Evolutionary conservation across 2,888 invertebrate genomes (phyloP).

Genomic region (Dascillus cervinus): DNA sequence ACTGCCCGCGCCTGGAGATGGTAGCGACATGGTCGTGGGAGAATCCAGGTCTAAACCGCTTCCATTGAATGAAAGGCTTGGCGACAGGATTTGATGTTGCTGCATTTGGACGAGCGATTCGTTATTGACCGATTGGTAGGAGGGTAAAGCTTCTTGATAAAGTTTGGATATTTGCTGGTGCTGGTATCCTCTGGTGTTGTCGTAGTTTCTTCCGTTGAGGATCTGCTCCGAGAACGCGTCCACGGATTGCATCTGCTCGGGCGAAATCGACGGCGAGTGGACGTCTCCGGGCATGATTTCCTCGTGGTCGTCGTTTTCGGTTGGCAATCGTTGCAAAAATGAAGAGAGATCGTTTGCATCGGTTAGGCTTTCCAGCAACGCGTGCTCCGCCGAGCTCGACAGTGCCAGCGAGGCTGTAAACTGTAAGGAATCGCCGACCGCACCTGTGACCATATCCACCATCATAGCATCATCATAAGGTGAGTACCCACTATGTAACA

Average conservation of each 20-base stretch:
- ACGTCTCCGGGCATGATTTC: conserved; percentile 59
- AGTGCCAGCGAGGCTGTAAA: conserved; percentile 77
- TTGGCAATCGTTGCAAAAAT: conserved; percentile 63
- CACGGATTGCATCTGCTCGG: conserved; percentile 48
- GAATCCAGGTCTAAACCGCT: conserved; percentile 62
- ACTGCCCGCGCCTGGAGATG: conserved; percentile 70
- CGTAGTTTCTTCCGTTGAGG: conserved; percentile 42
- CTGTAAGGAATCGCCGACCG: conserved; percentile 72
- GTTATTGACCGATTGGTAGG: conserved; percentile 35
- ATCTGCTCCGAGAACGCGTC: conserved; percentile 69
- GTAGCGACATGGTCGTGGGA: conserved; percentile 72
- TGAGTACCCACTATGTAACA: conserved; percentile 50
- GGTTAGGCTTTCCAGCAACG: conserved; percentile 66
- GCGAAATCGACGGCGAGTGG: conserved; percentile 65
- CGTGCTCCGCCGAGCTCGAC: conserved; percentile 68
- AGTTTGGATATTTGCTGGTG: conserved; percentile 38
- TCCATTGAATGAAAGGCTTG: conserved; percentile 55
- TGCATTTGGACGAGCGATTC: conserved; percentile 58
- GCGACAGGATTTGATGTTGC: conserved; percentile 47
- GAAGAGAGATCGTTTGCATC: conserved; percentile 72
- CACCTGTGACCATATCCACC: conserved; percentile 70
- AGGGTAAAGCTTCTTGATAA: conserved; percentile 37
- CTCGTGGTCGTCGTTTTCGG: conserved; percentile 53
- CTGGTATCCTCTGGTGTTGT: conserved; percentile 22
- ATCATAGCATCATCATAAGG: conserved; percentile 76